Percentiles rank a stretch among this genome's conserved stretches.
phyloP scores from a whole-genome alignment of 2,797 vertebrate genomes.

The Enteromius unitaeniatus region DNA sequence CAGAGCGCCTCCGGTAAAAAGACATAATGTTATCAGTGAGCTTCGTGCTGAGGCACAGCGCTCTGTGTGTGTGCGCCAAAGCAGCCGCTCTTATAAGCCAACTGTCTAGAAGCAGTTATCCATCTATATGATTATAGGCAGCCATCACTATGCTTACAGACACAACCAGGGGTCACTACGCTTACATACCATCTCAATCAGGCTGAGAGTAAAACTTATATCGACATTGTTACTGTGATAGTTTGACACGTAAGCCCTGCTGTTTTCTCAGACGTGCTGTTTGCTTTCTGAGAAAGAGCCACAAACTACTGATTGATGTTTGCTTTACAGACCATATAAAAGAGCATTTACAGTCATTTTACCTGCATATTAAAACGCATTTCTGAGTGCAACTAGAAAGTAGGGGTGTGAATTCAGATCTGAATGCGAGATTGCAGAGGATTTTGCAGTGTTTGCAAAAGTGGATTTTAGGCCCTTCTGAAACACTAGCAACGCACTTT shows the following conservation, averaged over 20 bases:
- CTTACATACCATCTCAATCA: neutral
- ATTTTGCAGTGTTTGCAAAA: neutral
- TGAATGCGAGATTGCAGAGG: neutral
- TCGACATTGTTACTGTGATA: neutral
- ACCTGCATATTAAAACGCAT: neutral
- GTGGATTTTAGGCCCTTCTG: neutral
- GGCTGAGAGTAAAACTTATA: no score
- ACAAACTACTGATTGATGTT: neutral
- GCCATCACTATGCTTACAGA: slow-evolving; percentile 1
- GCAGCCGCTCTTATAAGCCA: neutral
- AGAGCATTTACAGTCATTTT: neutral
- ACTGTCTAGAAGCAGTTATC: neutral
- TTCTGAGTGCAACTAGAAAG: neutral
- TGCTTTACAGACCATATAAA: slow-evolving; percentile 1
- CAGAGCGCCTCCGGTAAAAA: neutral
- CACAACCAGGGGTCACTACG: neutral
- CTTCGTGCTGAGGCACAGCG: neutral
- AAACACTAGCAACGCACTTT: neutral
- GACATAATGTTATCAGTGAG: neutral
- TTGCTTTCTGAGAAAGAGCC: neutral
- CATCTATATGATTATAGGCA: slow-evolving; percentile 14
- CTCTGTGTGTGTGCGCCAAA: neutral
- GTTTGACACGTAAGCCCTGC: neutral
- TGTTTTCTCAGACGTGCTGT: neutral
- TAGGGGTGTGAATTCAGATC: neutral